Evolutionary conservation across 2,888 invertebrate species (phyloP).

Genomic region (Mesorhabditis sp.): DNA sequence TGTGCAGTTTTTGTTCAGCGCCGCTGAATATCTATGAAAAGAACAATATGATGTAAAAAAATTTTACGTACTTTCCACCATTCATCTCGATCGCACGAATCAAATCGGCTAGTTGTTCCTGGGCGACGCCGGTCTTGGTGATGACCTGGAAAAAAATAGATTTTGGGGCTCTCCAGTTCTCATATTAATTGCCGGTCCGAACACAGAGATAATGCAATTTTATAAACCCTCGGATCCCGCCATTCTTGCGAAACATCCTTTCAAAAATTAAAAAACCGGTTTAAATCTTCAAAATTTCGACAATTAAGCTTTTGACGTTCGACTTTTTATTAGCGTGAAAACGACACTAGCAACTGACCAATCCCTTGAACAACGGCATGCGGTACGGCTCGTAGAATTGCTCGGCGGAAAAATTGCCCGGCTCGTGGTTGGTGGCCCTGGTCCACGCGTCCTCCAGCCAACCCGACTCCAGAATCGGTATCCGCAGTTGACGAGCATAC

Average conservation of each 20-base stretch:
- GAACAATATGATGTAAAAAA: background rate
- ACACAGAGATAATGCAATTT: too few species aligned
- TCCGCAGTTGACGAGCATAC: background rate
- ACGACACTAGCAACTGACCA: background rate
- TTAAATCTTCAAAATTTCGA: too few species aligned
- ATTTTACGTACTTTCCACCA: background rate
- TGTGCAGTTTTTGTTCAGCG: background rate
- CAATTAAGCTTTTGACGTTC: too few species aligned
- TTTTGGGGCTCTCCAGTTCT: background rate
- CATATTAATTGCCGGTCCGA: background rate
- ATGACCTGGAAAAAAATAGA: background rate
- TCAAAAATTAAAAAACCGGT: too few species aligned
- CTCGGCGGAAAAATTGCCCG: background rate
- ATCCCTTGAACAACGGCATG: constrained; percentile 1
- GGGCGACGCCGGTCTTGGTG: background rate
- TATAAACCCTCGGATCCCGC: too few species aligned
- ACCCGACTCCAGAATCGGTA: background rate
- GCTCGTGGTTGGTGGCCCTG: background rate
- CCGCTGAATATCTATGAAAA: background rate
- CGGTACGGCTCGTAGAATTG: background rate
- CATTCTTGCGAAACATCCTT: too few species aligned
- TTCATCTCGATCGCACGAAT: background rate
- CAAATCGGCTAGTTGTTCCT: constrained; percentile 1
- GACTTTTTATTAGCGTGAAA: too few species aligned
- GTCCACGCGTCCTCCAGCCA: constrained; percentile 2